A percentile compares a stretch with the other conserved stretches of the same genome.
These are phyloP conservation scores for Agrilus mali DNA, from an alignment of 2,888 invertebrate genomes.

Conservation along the genomic window DNA sequence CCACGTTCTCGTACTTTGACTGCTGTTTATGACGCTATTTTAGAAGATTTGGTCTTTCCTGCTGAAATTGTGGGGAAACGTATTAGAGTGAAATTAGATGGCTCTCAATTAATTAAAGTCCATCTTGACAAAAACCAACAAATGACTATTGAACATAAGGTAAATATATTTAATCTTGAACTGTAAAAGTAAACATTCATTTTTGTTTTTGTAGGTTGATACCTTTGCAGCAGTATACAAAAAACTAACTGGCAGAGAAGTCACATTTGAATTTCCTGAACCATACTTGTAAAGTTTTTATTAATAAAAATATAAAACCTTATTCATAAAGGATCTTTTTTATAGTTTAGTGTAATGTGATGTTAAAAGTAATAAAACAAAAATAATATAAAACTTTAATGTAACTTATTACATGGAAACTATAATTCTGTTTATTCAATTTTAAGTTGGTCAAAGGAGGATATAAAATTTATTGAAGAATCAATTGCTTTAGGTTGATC, in stretches of 20 bases:
- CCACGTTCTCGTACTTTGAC: conserved; percentile 82
- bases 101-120: conserved; percentile 92
- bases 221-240: conserved; percentile 98
- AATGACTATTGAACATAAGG: conserved; percentile 99
- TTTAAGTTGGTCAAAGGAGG: too few species aligned
- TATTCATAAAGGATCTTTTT: background rate
- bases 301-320: conserved; percentile 22
- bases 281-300: conserved; percentile 68
- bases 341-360: background rate
- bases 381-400: too few species aligned
- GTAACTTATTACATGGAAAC: background rate
- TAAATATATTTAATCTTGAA: conserved; percentile 29
- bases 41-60: conserved; percentile 96
- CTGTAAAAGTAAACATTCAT: conserved; percentile 4
- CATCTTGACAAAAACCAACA: conserved; percentile 97
- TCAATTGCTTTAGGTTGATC: too few species aligned
- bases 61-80: conserved; percentile 99
- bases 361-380: background rate
- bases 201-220: conserved; percentile 67
- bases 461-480: too few species aligned
- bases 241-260: conserved; percentile 97
- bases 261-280: conserved; percentile 98
- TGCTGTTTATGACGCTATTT: conserved; percentile 91
- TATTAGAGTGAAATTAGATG: conserved; percentile 90
- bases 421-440: too few species aligned